Evolutionary conservation across 2,113 vertebrate genomes (phyloP).

Genomic region (Psilopogon haemacephalus): DNA sequence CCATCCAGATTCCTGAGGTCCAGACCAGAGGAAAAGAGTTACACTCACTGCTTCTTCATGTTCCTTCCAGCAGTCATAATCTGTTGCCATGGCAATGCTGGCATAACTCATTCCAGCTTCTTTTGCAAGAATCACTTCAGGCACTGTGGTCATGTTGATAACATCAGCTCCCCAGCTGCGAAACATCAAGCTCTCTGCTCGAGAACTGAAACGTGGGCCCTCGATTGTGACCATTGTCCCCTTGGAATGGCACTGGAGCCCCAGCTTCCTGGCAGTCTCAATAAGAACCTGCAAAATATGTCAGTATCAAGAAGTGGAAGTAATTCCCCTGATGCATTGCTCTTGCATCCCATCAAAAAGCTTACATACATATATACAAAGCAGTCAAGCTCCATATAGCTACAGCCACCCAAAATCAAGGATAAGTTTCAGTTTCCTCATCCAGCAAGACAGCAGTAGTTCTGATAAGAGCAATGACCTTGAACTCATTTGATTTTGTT

Average conservation of each 20-base stretch:
- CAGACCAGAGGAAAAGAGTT: not conserved
- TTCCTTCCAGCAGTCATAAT: constrained; percentile 98
- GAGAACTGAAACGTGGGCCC: constrained; percentile 94
- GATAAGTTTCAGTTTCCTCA: not conserved
- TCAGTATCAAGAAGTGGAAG: not conserved
- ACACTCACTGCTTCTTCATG: constrained; percentile 91
- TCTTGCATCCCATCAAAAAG: not conserved
- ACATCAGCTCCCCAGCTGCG: constrained; percentile 93
- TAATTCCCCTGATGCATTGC: not conserved
- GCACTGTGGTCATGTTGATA: constrained; percentile 98
- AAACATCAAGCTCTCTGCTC: constrained; percentile 92
- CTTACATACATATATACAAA: not conserved
- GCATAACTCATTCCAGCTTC: constrained; percentile 95
- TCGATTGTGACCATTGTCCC: constrained; percentile 92
- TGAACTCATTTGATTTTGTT: not conserved
- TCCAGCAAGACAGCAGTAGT: not conserved
- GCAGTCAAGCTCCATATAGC: not conserved
- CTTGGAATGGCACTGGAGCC: constrained; percentile 87
- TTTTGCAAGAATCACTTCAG: constrained; percentile 94
- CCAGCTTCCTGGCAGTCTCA: constrained; percentile 86
- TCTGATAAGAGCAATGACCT: not conserved
- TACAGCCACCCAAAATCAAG: not conserved
- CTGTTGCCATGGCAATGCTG: constrained; percentile 95
- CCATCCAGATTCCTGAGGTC: not conserved
- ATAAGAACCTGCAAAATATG: constrained; percentile 81